Conservation (phyloP, 1,140 invertebrate genomes). For the Contarinia nasturtii region DNA sequence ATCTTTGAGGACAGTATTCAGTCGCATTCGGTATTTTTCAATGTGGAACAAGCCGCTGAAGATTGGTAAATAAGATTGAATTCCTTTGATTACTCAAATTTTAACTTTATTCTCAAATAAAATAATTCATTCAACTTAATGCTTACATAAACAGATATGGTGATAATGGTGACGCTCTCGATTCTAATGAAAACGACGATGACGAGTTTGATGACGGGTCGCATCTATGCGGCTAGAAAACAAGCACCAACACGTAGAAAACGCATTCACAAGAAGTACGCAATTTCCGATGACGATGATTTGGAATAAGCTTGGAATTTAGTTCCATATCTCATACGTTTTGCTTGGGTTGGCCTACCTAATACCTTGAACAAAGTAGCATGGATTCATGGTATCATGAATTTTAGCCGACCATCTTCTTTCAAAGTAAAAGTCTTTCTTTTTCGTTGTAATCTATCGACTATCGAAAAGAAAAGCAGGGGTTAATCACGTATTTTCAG, state of each 20-base stretch:
- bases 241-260: constrained; percentile 30
- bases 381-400: too few relatives aligned
- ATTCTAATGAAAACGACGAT: constrained; percentile 37
- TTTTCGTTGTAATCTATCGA: too few relatives aligned
- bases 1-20: constrained; percentile 94
- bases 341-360: too few relatives aligned
- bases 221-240: constrained; percentile 13
- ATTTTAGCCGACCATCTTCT: too few relatives aligned
- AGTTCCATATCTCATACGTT: too few relatives aligned
- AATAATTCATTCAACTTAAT: too few relatives aligned
- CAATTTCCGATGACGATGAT: constrained; percentile 51
- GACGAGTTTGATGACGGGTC: constrained; percentile 42
- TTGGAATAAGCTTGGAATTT: constrained; percentile 21
- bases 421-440: too few relatives aligned
- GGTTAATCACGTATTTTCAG: too few relatives aligned
- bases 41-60: constrained; percentile 34
- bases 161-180: constrained; percentile 24
- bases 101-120: too few relatives aligned
- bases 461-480: too few relatives aligned
- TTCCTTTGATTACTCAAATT: too few relatives aligned
- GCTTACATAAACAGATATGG: constrained; percentile 15
- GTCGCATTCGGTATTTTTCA: constrained; percentile 67
- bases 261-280: constrained; percentile 44
- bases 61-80: constrained; percentile 11
- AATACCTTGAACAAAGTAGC: too few relatives aligned